Base-by-base conservation (phyloP, 1,140 invertebrate species). In the Lycorma delicatula region DNA sequence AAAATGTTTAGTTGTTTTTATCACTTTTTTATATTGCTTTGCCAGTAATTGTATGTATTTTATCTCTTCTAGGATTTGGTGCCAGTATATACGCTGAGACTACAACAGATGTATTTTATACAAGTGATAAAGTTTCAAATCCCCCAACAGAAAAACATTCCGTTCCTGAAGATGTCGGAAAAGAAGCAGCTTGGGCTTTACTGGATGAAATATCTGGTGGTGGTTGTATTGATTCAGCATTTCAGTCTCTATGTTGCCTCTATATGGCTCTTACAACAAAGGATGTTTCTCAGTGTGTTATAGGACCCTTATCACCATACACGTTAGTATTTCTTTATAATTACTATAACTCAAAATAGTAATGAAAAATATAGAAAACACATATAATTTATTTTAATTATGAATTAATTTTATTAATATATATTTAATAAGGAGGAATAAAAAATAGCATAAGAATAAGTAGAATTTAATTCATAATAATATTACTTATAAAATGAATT, bases 201-300 rank as follows among this genome's bases (percentile, higher is more conserved):
- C 69, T 98, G 12, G 86, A 95, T 67, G 94, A 98, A 81, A 89
- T 99, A 62, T 88, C 89, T 69, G 77, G 84, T 66, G 93, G 92
- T 34, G 96, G 96, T n/a, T 90, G 91, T 70, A 80, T 93, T 1
- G 93, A 97, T 73, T 91, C 93, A 1, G 73, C 80, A 13, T 91
- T 87, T 69, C 97, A 99, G 77, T 83, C 85, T 72, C 73, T 97
- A 55, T 80, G 87, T 1, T 80, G 86, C 16, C 74, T 97, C 6
- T 92, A 88, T 70, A 98, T 99, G 93, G 85, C 91, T 3, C 77
- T 98, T 1, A 87, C 92, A 11, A 91, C 91, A 68, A 93, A 93
- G 71, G 93, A 98, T 77, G 86, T 98, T 18, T 97, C 92, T n/a
- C 96, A 95, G 77, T 80, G 91, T 66, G 67, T 79, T 41, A 77